Conservation (phyloP, 2,113 vertebrate species). For the Bombycilla garrulus region DNA sequence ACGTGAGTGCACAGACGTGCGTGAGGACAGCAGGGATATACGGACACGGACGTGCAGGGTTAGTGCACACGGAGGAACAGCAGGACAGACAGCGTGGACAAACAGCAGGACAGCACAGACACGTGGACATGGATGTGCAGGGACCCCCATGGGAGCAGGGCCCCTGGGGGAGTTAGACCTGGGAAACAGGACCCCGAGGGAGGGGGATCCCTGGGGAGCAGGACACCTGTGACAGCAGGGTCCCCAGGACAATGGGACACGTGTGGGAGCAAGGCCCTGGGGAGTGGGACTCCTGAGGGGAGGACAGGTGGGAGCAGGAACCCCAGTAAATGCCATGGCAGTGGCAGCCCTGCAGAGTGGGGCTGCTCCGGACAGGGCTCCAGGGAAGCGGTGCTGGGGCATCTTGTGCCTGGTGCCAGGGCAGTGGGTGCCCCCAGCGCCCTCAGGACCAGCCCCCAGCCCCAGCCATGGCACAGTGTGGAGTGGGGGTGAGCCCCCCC, state of each 20-base stretch:
- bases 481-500: background rate
- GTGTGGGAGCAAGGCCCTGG: background rate
- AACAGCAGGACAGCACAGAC: background rate
- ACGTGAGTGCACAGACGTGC: rapidly evolving
- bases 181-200: background rate
- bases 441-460: background rate
- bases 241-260: background rate
- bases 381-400: rapidly evolving
- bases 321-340: background rate
- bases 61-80: background rate
- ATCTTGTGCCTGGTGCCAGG: background rate
- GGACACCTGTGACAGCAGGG: background rate
- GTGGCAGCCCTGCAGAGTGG: too few species aligned
- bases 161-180: background rate
- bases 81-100: background rate
- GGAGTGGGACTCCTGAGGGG: background rate
- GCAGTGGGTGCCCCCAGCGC: background rate
- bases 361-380: background rate
- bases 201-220: background rate
- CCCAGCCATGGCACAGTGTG: background rate
- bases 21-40: background rate
- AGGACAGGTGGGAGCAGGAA: background rate
- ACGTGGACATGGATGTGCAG: rapidly evolving
- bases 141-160: background rate
- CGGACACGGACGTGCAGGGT: rapidly evolving